Evolutionary conservation across 2,797 vertebrate genomes (phyloP).

Genomic region (Enteromius viviparus): DNA sequence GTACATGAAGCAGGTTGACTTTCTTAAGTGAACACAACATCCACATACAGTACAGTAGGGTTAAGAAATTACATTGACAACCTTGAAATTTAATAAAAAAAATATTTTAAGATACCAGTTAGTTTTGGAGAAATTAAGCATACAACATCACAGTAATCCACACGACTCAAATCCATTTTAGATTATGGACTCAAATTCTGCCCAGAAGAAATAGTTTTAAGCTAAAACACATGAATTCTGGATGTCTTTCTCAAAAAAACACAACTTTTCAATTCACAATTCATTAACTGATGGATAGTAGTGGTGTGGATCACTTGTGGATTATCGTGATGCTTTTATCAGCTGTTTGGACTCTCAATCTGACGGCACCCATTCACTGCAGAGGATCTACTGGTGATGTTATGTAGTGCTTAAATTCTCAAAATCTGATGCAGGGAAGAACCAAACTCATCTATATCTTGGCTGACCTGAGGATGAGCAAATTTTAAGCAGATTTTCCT

Average conservation of each 20-base stretch:
- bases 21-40: conserved; percentile 64
- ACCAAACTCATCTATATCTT: not conserved
- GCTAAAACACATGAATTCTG: not conserved
- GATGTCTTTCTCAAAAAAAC: not conserved
- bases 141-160: not conserved
- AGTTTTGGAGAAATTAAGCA: not conserved
- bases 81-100: not conserved
- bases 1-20: conserved; percentile 78
- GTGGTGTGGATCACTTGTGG: not conserved
- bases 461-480: not conserved
- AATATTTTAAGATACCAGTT: not conserved
- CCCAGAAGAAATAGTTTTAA: not conserved
- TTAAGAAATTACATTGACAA: not conserved
- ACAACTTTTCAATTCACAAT: not conserved
- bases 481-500: not conserved
- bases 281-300: not conserved
- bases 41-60: not conserved
- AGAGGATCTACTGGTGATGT: not conserved
- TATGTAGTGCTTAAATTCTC: not conserved
- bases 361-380: not conserved
- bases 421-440: not conserved
- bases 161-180: not conserved
- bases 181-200: not conserved
- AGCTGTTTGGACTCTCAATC: not conserved
- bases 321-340: not conserved